Conservation (phyloP, 2,113 vertebrate genomes). For the Dicentrarchus labrax region DNA sequence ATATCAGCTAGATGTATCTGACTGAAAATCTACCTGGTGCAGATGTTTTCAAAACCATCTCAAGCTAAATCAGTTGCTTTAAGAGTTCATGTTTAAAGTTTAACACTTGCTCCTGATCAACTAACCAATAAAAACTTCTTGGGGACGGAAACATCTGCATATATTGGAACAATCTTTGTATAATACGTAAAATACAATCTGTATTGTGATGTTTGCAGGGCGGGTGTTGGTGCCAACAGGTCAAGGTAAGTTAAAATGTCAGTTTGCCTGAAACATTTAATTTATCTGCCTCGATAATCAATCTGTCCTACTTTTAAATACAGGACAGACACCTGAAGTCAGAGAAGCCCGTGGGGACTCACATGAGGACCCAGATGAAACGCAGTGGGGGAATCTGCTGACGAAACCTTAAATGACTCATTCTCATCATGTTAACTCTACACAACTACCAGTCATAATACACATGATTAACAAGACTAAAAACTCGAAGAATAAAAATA, state of each 20-base stretch:
- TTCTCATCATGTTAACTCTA: not conserved
- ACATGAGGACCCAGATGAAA: not conserved
- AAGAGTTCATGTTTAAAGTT: too few species aligned
- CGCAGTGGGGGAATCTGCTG: not conserved
- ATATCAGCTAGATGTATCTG: not conserved
- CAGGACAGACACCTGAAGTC: not conserved
- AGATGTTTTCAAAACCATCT: not conserved
- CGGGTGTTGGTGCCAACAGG: conserved; percentile 48
- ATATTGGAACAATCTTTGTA: not conserved
- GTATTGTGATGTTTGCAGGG: conserved; percentile 35
- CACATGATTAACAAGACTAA: not conserved
- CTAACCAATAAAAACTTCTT: too few species aligned
- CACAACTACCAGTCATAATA: not conserved
- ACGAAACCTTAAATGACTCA: not conserved
- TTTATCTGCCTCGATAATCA: not conserved
- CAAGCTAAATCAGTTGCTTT: too few species aligned
- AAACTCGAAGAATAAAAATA: not conserved
- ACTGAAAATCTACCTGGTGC: too few species aligned
- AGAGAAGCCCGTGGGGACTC: not conserved
- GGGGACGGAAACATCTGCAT: too few species aligned
- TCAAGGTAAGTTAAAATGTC: not conserved
- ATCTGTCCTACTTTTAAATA: not conserved
- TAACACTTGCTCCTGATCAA: not conserved
- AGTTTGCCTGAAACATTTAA: not conserved
- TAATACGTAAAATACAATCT: not conserved